phyloP scores from a whole-genome alignment of 2,888 invertebrate genomes.

The Drosophila phalerata region DNA sequence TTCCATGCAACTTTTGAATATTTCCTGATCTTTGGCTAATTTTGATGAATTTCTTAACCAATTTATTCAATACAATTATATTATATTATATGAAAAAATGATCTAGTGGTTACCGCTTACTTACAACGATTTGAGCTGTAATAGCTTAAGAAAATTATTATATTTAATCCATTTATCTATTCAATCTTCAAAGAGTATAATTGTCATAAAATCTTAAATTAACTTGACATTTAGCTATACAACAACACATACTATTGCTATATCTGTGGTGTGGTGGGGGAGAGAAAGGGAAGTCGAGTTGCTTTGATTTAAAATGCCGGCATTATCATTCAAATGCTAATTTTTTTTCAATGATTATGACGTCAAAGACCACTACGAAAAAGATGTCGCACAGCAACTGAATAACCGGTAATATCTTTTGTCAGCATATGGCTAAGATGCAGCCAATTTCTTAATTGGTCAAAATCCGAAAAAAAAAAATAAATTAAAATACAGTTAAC shows the following conservation, averaged over 20 bases:
- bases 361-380: not conserved
- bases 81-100: not conserved
- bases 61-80: too few species aligned
- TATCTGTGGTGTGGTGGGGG: not conserved
- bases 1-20: not conserved
- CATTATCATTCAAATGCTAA: constrained; percentile 26
- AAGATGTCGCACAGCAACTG: constrained; percentile 1
- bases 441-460: not conserved
- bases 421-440: not conserved
- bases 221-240: constrained; percentile 15
- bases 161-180: not conserved
- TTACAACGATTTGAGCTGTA: too few species aligned
- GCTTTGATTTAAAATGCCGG: not conserved
- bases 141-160: too few species aligned
- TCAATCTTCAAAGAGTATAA: not conserved
- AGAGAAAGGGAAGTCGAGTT: not conserved
- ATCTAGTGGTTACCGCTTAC: not conserved
- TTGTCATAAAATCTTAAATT: constrained; percentile 6
- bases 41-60: not conserved
- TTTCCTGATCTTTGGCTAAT: constrained; percentile 21
- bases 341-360: constrained; percentile 10
- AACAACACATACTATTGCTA: not conserved
- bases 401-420: constrained; percentile 20
- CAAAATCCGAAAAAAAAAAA: not conserved
- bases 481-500: constrained; percentile 6